These are phyloP conservation scores for Sprattus sprattus DNA, from an alignment of 2,113 vertebrate genomes.

Conservation along the genomic window DNA sequence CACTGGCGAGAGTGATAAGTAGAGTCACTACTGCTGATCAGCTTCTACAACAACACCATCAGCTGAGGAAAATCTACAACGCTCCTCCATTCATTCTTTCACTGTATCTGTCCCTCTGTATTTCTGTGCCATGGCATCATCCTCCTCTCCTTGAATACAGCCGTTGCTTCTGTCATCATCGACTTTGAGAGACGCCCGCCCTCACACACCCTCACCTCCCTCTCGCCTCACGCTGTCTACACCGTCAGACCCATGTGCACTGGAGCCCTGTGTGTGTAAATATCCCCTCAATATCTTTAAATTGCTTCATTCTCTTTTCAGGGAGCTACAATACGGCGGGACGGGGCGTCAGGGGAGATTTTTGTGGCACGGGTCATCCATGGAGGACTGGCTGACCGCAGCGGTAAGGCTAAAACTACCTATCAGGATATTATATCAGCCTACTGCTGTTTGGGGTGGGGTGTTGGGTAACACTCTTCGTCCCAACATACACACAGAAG, in stretches of 20 bases:
- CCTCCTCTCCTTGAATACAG: background rate
- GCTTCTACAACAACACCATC: too few species aligned
- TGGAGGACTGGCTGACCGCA: constrained; percentile 89
- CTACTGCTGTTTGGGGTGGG: background rate
- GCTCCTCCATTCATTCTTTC: background rate
- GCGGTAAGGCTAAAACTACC: constrained; percentile 68
- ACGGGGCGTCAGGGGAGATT: constrained; percentile 88
- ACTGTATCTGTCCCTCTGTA: background rate
- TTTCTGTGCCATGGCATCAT: background rate
- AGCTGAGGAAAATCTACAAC: too few species aligned
- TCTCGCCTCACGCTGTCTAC: too few species aligned
- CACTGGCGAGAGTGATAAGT: background rate
- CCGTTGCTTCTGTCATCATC: background rate
- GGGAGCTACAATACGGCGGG: constrained; percentile 96
- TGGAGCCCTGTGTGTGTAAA: background rate
- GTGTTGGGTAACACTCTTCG: too few species aligned
- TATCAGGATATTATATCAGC: too few species aligned
- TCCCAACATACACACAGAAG: background rate
- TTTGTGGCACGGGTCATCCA: constrained; percentile 91
- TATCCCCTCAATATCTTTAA: background rate
- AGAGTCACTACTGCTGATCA: background rate
- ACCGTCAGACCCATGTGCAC: too few species aligned
- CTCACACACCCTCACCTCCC: too few species aligned
- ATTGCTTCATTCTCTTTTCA: constrained; percentile 51
- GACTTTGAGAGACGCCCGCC: too few species aligned